Conservation (phyloP, 2,888 invertebrate genomes). For the Drosophila incognita region DNA sequence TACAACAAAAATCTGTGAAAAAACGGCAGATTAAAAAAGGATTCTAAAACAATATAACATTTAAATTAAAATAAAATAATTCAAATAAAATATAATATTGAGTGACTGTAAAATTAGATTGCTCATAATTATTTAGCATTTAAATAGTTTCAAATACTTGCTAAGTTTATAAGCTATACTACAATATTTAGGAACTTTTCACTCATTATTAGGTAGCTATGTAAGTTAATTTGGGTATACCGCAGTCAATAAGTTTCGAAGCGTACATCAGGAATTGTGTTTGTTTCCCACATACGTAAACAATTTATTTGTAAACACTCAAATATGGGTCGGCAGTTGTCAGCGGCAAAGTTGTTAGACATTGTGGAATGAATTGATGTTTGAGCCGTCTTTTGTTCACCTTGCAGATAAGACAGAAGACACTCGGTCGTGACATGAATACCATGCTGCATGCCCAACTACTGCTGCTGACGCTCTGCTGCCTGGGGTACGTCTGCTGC, state of each 20-base stretch:
- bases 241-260: background rate
- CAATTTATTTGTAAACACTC: constrained; percentile 8
- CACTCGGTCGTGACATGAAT: constrained; percentile 51
- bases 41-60: background rate
- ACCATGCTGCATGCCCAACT: constrained; percentile 54
- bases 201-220: background rate
- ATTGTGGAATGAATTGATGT: constrained; percentile 28
- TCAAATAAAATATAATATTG: background rate
- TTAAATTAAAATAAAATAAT: background rate
- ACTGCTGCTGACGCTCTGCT: constrained; percentile 72
- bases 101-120: background rate
- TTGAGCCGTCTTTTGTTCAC: constrained; percentile 9
- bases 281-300: constrained; percentile 1
- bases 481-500: constrained; percentile 73
- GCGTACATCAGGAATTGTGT: background rate
- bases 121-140: background rate
- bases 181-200: background rate
- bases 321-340: constrained; percentile 23
- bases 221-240: background rate
- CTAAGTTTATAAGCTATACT: too few relatives aligned
- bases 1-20: accelerated
- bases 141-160: too few relatives aligned
- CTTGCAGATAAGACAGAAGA: constrained; percentile 27
- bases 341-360: constrained; percentile 30
- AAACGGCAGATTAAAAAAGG: background rate